Percentiles rank a stretch among this genome's conserved stretches.
phyloP scores from a whole-genome alignment of 2,797 vertebrate species.

The Coccyzus lansbergi region DNA sequence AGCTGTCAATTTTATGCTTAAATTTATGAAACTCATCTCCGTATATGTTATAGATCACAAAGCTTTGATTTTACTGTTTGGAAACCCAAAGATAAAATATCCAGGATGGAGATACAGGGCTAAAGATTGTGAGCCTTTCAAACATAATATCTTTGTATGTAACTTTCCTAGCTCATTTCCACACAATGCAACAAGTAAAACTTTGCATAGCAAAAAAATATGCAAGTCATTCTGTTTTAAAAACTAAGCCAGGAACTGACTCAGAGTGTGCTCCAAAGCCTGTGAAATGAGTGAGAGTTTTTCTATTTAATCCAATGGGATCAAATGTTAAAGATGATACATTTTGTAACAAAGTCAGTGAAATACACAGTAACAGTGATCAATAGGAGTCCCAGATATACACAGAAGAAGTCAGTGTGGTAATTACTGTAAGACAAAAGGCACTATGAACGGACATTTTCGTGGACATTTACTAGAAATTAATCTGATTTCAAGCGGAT shows the following conservation, averaged over 20 bases:
- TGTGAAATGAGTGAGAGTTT: not conserved
- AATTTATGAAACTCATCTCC: constrained; percentile 26
- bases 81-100: constrained; percentile 6
- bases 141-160: not conserved
- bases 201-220: not conserved
- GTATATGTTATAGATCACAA: constrained; percentile 4
- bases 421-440: constrained; percentile 12
- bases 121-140: not conserved
- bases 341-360: not conserved
- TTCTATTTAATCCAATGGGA: not conserved
- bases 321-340: not conserved
- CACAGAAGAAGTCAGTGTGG: not conserved
- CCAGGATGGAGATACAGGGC: not conserved
- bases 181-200: not conserved
- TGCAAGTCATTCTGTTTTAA: not conserved
- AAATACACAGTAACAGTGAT: not conserved
- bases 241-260: not conserved
- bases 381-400: not conserved
- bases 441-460: not conserved
- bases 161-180: constrained; percentile 13
- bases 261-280: not conserved
- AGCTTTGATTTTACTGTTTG: constrained; percentile 27
- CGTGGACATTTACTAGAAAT: constrained; percentile 14
- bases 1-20: constrained; percentile 10
- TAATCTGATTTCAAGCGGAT: not conserved